Evolutionary conservation across 2,113 vertebrate genomes (phyloP).

Genomic region (Hippocampus abdominalis): DNA sequence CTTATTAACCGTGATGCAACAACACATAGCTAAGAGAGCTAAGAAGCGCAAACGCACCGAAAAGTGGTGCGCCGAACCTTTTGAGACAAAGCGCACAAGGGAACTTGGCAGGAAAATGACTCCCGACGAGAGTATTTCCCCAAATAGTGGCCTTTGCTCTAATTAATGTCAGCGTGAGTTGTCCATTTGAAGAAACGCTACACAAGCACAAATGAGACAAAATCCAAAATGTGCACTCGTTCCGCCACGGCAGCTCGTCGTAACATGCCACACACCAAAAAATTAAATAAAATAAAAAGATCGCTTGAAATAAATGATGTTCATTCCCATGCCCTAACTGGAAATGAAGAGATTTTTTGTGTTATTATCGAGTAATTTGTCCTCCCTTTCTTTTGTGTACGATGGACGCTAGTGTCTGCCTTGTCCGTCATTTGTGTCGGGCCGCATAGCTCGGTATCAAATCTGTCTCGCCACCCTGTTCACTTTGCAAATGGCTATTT

Average conservation of each 20-base stretch:
- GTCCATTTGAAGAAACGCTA: background rate
- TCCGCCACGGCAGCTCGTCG: background rate
- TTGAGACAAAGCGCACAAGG: constrained; percentile 24
- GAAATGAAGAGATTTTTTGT: background rate
- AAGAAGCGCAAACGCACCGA: no score
- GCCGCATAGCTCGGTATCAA: no score
- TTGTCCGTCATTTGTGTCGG: no score
- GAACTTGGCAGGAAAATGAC: background rate
- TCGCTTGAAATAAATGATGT: background rate
- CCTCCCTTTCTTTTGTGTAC: background rate
- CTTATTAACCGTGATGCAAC: constrained; percentile 1
- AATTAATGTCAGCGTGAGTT: background rate
- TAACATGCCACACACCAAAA: no score
- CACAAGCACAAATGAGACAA: background rate
- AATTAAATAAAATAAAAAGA: background rate
- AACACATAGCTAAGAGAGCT: constrained; percentile 4
- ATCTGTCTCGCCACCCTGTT: no score
- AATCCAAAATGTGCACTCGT: background rate
- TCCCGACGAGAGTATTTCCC: constrained; percentile 1
- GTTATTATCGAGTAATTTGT: background rate
- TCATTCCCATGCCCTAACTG: background rate
- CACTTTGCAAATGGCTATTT: no score
- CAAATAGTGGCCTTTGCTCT: background rate
- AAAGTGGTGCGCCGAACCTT: background rate
- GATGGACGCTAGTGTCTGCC: no score